Evolutionary conservation across 35 echinoderm and acorn worm species (phyloP).

Genomic region (Acanthaster planci): DNA sequence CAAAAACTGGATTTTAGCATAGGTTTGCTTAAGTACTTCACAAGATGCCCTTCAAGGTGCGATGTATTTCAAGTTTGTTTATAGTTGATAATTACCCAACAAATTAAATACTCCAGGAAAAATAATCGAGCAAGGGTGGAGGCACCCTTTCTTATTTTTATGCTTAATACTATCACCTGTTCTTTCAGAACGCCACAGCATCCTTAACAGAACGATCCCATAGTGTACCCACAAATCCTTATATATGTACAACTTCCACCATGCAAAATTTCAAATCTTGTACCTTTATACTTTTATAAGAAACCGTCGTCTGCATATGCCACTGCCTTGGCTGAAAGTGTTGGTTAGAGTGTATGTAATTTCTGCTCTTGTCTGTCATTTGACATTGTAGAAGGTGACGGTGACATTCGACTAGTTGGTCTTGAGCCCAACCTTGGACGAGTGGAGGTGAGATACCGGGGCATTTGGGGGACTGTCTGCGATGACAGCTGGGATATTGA

Average conservation of each 20-base stretch:
- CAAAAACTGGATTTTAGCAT: no score
- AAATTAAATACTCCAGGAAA: no score
- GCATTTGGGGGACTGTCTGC: constrained; percentile 28
- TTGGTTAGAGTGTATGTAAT: neutral
- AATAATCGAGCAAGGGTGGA: no score
- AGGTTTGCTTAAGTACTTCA: no score
- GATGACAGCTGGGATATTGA: neutral
- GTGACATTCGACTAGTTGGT: constrained; percentile 3
- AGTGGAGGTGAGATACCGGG: neutral
- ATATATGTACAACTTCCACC: neutral
- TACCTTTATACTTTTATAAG: neutral
- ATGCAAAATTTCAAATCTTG: neutral
- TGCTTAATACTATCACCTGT: no score
- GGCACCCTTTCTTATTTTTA: no score
- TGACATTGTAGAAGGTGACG: neutral
- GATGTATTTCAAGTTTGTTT: no score
- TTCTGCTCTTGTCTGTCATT: neutral
- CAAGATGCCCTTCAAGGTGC: no score
- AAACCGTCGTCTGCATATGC: neutral
- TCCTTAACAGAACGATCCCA: no score
- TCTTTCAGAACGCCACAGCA: no score
- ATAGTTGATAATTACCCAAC: no score
- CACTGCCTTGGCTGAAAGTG: neutral
- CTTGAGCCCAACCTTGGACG: neutral
- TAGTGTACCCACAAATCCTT: no score